Conservation (phyloP, 1,140 invertebrate species). For the Agrilus planipennis region DNA sequence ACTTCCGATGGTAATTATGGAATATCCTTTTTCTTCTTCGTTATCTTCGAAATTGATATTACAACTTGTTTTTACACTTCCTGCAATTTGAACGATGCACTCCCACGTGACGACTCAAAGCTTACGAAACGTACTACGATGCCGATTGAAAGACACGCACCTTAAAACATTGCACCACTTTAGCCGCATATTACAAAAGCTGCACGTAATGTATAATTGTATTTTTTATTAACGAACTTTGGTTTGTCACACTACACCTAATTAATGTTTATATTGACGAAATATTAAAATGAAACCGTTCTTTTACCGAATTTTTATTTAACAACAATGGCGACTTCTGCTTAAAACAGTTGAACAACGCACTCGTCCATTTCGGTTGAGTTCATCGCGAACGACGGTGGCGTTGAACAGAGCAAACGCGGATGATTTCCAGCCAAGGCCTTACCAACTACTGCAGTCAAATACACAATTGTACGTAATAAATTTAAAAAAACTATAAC, state of each 20-base stretch:
- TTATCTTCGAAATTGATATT: conserved; percentile 3
- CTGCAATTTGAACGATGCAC: conserved; percentile 21
- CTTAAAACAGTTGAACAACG: conserved; percentile 27
- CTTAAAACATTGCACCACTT: conserved; percentile 28
- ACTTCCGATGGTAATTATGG: too few species aligned
- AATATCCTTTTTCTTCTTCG: not conserved
- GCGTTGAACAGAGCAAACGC: conserved; percentile 23
- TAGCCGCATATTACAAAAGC: conserved; percentile 19
- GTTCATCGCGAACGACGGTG: conserved; percentile 17
- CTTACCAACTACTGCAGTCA: conserved; percentile 11
- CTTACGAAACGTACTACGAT: conserved; percentile 20
- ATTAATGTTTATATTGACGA: too few species aligned
- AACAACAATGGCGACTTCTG: conserved; percentile 31
- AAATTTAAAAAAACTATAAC: too few species aligned
- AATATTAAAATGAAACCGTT: too few species aligned
- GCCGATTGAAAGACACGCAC: conserved; percentile 23
- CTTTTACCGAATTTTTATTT: conserved; percentile 20
- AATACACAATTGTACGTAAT: not conserved
- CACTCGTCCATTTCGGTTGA: conserved; percentile 15
- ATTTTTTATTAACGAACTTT: too few species aligned
- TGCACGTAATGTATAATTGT: conserved; percentile 10
- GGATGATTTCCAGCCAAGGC: conserved; percentile 16
- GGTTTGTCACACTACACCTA: too few species aligned
- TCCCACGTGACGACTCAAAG: conserved; percentile 28
- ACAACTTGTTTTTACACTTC: conserved; percentile 1